Conservation (phyloP, 2,113 vertebrate genomes). For the Grus americana region DNA sequence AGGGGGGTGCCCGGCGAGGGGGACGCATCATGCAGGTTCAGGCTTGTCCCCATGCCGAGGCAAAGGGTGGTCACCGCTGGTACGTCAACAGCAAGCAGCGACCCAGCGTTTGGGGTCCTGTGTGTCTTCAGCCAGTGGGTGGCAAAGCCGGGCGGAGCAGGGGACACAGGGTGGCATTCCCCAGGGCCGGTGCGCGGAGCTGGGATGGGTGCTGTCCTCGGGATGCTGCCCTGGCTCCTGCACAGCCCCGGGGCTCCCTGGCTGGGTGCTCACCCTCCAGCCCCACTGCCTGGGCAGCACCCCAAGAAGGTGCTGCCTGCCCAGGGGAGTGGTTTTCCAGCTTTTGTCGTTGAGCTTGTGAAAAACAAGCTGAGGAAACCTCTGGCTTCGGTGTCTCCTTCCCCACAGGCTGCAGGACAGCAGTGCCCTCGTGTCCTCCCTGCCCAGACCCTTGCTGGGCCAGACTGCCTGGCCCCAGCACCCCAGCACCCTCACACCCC, state of each 20-base stretch:
- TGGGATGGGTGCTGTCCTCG: not conserved
- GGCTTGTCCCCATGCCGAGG: not conserved
- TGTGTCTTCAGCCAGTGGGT: not conserved
- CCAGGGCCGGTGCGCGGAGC: too few species aligned
- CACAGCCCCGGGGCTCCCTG: not conserved
- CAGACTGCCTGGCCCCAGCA: not conserved
- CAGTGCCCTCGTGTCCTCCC: not conserved
- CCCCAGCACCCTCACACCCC: not conserved
- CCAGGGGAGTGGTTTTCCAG: not conserved
- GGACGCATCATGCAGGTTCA: too few species aligned
- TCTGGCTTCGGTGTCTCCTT: not conserved
- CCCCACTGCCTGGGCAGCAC: fast-evolving
- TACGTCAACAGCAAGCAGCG: not conserved
- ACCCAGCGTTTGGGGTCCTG: not conserved
- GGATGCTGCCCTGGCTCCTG: not conserved
- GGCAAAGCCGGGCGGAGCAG: not conserved
- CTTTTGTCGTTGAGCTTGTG: not conserved
- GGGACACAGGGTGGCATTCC: not conserved
- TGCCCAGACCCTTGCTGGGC: not conserved
- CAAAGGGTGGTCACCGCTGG: not conserved
- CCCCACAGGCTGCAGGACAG: not conserved
- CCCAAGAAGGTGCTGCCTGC: not conserved
- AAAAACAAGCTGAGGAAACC: not conserved
- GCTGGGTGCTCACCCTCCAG: not conserved
- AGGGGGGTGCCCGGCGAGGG: not conserved